Evolutionary conservation across 2,797 vertebrate species (phyloP), one percentile per base, ranked within the genome.

Genomic region (Sebastes hubbsi): DNA sequence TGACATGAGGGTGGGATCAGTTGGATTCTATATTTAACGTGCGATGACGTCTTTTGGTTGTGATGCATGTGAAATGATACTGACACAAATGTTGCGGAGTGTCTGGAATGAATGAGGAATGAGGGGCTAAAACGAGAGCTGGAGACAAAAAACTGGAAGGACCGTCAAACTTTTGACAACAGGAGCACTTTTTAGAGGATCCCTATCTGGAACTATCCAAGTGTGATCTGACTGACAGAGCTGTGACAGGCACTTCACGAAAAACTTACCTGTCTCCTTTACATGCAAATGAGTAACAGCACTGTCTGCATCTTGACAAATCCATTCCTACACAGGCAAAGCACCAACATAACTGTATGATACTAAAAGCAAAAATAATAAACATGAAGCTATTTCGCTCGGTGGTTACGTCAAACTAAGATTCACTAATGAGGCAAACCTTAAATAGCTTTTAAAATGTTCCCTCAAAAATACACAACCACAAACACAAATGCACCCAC

Each of bases 1-100:
- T 90, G 88, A 91, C 85, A 91, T 82, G 87, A 91, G 72, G 76
- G 82, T 72, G n/a, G 81, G 87, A 88, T 91, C 80, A 81, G 81
- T 62, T 46, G 38, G 49, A 2, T 72, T 79, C 89, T 93, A 92
- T 85, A 83, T 88, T 87, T 92, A 91, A 61, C 84, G 7, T 10
- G 22, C 1, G 24, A 80, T 94, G 92, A 93, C 85, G 88, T 62
- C 24, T 85, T 75, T 69, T 25, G 49, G 67, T 62, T 83, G 87
- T 87, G 88, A 90, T 87, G 82, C 69, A 81, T 72, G 25, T 49
- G 6, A 81, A 80, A 75, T 68, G 69, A 80, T 81, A 85, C 20
- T 52, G 78, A 77, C n/a, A 79, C 78, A 78, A 5, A 77, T 84
- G 64, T 70, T 61, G 34, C 38, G 7, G 46, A 38, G 30, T 49